phyloP scores from a whole-genome alignment of 2,888 invertebrate genomes.

The Caenorhabditis sp. region DNA sequence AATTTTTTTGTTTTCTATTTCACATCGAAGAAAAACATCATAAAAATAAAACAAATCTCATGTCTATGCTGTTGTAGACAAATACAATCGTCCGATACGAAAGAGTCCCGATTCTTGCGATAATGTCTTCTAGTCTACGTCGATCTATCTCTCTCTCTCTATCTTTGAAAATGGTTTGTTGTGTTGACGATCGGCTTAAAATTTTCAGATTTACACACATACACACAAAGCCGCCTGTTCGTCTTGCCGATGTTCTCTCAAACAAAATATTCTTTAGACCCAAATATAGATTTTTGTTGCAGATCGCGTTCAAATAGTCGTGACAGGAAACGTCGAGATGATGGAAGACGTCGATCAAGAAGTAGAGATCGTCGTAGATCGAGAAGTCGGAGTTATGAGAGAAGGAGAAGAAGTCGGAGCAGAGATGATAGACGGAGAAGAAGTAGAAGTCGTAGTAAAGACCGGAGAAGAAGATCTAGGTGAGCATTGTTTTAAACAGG shows the following conservation, averaged over 20 bases:
- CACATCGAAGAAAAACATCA: neutral
- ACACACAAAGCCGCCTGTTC: neutral
- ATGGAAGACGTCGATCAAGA: constrained; percentile 17
- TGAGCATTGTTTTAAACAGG: neutral
- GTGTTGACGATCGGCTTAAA: neutral
- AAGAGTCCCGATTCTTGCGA: neutral
- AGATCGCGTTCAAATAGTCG: constrained; percentile 21
- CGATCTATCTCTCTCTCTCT: neutral
- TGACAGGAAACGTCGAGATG: constrained; percentile 9
- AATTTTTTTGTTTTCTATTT: neutral
- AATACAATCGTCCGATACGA: neutral
- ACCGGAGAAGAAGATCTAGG: constrained; percentile 23
- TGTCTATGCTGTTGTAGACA: neutral
- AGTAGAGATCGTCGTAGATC: constrained; percentile 13
- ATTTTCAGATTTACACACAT: constrained; percentile 8
- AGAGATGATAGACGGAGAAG: constrained; percentile 21
- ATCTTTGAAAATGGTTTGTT: neutral
- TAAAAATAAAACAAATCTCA: neutral
- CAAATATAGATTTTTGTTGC: constrained; percentile 3
- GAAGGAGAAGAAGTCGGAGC: constrained; percentile 29
- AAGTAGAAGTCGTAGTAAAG: constrained; percentile 24
- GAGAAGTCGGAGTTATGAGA: constrained; percentile 44
- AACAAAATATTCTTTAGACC: no score
- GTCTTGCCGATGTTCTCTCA: neutral
- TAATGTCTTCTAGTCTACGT: neutral